Evolutionary conservation across 2,888 invertebrate species (phyloP).

Genomic region (Steinernema carpocapsae): DNA sequence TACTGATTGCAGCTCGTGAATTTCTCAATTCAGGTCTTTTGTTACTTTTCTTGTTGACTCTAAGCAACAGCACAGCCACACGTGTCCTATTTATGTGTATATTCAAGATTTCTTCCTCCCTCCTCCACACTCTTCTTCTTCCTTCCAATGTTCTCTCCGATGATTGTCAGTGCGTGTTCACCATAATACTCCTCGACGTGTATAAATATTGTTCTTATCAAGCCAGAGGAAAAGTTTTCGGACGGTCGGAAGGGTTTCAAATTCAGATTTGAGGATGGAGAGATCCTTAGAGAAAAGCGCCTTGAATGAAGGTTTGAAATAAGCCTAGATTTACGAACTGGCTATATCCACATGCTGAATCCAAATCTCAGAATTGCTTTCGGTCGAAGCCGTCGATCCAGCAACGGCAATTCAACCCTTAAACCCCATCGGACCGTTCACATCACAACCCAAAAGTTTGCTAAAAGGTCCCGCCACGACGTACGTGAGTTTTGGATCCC

Average conservation of each 20-base stretch:
- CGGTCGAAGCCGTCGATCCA: no score
- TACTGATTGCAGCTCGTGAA: not conserved
- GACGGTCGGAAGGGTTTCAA: no score
- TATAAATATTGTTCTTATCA: constrained; percentile 14
- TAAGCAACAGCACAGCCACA: constrained; percentile 17
- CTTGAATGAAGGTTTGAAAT: no score
- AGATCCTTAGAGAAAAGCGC: no score
- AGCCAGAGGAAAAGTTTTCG: no score
- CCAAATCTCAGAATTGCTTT: no score
- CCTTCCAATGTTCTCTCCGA: constrained; percentile 32
- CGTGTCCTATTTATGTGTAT: constrained; percentile 34
- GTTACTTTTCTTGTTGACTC: constrained; percentile 22
- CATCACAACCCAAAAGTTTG: not conserved
- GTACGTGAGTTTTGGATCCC: no score
- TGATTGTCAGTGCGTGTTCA: constrained; percentile 35
- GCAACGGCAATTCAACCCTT: no score
- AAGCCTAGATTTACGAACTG: no score
- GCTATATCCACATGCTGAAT: no score
- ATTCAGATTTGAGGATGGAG: no score
- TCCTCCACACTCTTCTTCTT: not conserved
- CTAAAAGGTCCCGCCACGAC: no score
- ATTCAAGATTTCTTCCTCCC: constrained; percentile 20
- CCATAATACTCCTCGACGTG: constrained; percentile 35
- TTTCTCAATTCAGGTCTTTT: constrained; percentile 21
- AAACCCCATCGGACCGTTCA: not conserved